Evolutionary conservation across 1,140 invertebrate species (phyloP).

Genomic region (Leucophenga varia): DNA sequence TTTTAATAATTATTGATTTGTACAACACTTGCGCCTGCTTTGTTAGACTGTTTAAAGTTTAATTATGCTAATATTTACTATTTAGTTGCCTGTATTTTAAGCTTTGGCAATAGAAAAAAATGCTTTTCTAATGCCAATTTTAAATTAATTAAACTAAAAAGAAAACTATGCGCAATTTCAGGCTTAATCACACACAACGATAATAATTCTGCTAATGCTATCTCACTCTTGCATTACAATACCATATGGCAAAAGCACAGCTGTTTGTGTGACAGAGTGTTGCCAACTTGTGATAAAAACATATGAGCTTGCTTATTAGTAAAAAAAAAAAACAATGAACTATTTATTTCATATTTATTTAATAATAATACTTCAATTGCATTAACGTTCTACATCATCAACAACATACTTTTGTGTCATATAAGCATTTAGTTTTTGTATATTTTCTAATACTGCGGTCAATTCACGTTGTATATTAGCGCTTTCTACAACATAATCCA

Average conservation of each 20-base stretch:
- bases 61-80: no score
- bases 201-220: no score
- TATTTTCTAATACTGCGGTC: slow-evolving; percentile 25
- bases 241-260: no score
- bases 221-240: no score
- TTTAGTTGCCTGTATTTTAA: no score
- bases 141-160: no score
- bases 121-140: no score
- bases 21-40: slow-evolving; percentile 3
- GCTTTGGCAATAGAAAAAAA: slow-evolving; percentile 10
- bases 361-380: neutral
- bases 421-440: slow-evolving; percentile 18
- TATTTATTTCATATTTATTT: slow-evolving; percentile 1
- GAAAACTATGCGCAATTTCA: no score
- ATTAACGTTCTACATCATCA: slow-evolving; percentile 14
- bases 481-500: slow-evolving; percentile 61
- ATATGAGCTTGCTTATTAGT: slow-evolving; percentile 5
- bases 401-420: slow-evolving; percentile 7
- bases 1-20: slow-evolving; percentile 38
- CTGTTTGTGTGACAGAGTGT: slow-evolving; percentile 8
- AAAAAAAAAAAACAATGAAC: slow-evolving; percentile 12
- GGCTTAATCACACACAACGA: slow-evolving; percentile 13
- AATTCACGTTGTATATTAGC: slow-evolving; percentile 65
- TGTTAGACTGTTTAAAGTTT: no score
- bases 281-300: slow-evolving; percentile 14